Evolutionary conservation across 2,797 vertebrate genomes (phyloP).

Genomic region (Euthynnus affinis): DNA sequence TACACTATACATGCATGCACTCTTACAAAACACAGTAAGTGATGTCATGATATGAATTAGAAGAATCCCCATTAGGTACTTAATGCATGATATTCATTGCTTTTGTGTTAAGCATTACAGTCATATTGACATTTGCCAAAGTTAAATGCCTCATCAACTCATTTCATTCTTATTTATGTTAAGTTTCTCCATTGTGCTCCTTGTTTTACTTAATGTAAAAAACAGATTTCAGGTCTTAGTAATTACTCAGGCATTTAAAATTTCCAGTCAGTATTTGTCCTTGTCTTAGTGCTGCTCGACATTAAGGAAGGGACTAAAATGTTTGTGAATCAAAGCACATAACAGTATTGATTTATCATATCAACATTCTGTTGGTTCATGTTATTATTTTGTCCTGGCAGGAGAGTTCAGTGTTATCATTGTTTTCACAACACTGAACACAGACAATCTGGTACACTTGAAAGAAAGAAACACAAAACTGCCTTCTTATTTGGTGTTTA

Average conservation of each 20-base stretch:
- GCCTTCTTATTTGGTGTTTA: constrained; percentile 56
- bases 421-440: constrained; percentile 9
- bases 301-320: constrained; percentile 23
- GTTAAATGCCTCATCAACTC: constrained; percentile 36
- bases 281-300: constrained; percentile 18
- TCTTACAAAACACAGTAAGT: constrained; percentile 34
- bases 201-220: constrained; percentile 30
- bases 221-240: constrained; percentile 51
- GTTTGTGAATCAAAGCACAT: constrained; percentile 58
- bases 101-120: constrained; percentile 31
- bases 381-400: background rate
- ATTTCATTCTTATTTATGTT: constrained; percentile 32
- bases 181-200: constrained; percentile 10
- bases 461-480: constrained; percentile 38
- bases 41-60: constrained; percentile 45
- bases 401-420: constrained; percentile 11
- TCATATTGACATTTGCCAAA: constrained; percentile 52
- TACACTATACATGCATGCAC: constrained; percentile 38
- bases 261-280: constrained; percentile 45
- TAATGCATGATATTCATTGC: constrained; percentile 47
- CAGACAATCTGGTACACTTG: constrained; percentile 68
- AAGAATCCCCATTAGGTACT: constrained; percentile 37
- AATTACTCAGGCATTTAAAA: constrained; percentile 58
- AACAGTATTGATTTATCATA: constrained; percentile 25
- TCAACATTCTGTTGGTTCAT: background rate